Base-by-base conservation (phyloP, 2,888 invertebrate species). In the Papilio elwesi region DNA sequence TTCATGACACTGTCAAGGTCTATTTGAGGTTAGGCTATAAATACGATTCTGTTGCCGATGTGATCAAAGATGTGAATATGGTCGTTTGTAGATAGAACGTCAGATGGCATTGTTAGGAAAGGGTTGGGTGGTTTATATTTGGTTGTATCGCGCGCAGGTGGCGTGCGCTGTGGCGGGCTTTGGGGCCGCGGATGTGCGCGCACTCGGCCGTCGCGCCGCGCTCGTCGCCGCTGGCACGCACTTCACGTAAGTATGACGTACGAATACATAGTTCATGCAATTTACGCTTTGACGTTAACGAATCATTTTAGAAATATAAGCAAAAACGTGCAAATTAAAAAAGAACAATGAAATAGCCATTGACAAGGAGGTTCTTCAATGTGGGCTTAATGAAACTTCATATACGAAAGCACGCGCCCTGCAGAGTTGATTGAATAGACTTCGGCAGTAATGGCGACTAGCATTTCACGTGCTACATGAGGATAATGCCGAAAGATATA, bases 131-230 rank as follows among this genome's bases (percentile, higher is more conserved):
- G 67, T 75, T 74, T 75, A 75, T 76, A 74, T 75, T 76, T 78
- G 71, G 73, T 70, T 74, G 68, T 69, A 38, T 64, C n/a, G 51
- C 15, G 43, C 63, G 59, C 65, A 69, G 73, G 69, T 68, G 73
- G 73, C 73, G 73, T 10, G 51, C 57, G 85, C 94, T 73, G 91
- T 97, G 69, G 94, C 95, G 12, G 83, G 86, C 13, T 95, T 92
- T 85, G 96, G 96, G 0, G 92, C 93, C 53, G 92, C 96, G 47
- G 96, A 97, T 85, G 89, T 96, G 12, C 95, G 94, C 81, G 93
- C 94, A 53, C 87, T 93, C 74, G 93, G 95, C 12, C 83, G 83
- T 43, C 88, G 87, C 62, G 87, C 92, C 6, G 95, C 95, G 6
- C 86, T 96, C 16, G 90, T 96, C 51, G 96, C 96, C 1, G 94